Base-by-base conservation (phyloP, 2,888 invertebrate species). In the Metopia argyrocephala region DNA sequence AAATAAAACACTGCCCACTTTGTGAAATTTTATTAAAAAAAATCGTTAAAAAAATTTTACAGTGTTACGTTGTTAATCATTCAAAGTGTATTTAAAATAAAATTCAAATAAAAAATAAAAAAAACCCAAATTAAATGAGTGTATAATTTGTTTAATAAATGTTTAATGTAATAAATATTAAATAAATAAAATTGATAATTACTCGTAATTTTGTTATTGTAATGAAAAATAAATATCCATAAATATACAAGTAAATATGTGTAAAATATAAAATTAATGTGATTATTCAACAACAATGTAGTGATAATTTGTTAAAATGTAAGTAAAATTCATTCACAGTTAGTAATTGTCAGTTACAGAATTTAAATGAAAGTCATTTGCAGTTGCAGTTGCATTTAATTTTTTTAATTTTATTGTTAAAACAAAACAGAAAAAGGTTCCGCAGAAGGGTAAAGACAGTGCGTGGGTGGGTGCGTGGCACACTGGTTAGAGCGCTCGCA, bases 1-100 rank as follows among this genome's bases (percentile, higher is more conserved):
- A 50, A 57, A 62, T 62, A 18, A 70, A 65, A 74, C 65, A 66
- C 66, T 74, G 75, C 66, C 75, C 46, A 21, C 6, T 27, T 18
- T 59, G 9, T n/a, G n/a, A n/a, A n/a, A n/a, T n/a, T n/a, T n/a
- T n/a, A n/a, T n/a, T n/a, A 12, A 0, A 15, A 38, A 31, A 12
- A 12, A 31, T n/a, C n/a, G n/a, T n/a, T n/a, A 31, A 31, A 31
- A 9, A 38, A 2, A 3, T 12, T 12, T 38, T 15, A 38, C 38
- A 12, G 38, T 15, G 38, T 38, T 38, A n/a, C n/a, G n/a, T 15
- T 12, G 3, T 4, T 3, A 38, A 38, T 38, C 15, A 38, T 4
- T 38, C 38, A 38, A 15, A 9, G 9, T 6, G 4, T 31, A 5
- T 50, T 15, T 4, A 28, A 3, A 9, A n/a, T 20, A 59, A 20